These are phyloP conservation scores for Rallus crepitans DNA, from an alignment of 2,797 vertebrate genomes.

Conservation along the genomic window DNA sequence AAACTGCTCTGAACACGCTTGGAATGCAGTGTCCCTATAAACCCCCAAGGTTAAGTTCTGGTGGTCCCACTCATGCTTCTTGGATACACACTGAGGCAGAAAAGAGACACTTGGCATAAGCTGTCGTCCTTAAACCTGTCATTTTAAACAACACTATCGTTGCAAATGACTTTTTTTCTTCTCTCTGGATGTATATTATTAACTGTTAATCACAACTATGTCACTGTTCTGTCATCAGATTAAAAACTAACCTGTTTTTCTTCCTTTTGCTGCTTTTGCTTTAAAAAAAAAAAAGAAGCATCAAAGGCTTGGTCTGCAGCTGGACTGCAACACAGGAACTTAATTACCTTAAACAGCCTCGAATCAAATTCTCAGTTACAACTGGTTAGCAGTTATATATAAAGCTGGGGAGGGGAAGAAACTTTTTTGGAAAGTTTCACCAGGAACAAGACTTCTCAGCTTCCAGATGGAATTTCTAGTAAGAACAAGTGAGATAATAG, in stretches of 20 bases:
- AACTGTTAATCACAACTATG: not conserved
- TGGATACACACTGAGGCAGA: not conserved
- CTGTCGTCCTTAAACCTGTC: too few species aligned
- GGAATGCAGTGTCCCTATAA: not conserved
- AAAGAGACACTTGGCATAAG: not conserved
- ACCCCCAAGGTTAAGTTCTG: not conserved
- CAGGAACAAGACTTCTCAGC: not conserved
- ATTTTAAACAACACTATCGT: too few species aligned
- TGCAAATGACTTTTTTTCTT: too few species aligned
- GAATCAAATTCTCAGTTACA: not conserved
- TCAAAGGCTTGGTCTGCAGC: not conserved
- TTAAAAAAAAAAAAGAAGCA: not conserved
- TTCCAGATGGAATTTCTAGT: slow-evolving; percentile 44
- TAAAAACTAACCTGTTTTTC: not conserved
- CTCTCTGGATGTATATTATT: not conserved
- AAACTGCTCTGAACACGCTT: not conserved
- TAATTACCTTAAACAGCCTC: not conserved
- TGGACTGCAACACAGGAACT: not conserved
- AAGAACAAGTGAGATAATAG: not conserved
- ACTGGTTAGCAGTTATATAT: not conserved
- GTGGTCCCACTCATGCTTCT: not conserved
- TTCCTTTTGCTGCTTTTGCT: not conserved
- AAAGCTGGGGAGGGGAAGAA: not conserved
- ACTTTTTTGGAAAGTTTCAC: not conserved
- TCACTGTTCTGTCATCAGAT: not conserved